phyloP scores from a whole-genome alignment of 2,888 invertebrate species.

The Laspeyria flexula region DNA sequence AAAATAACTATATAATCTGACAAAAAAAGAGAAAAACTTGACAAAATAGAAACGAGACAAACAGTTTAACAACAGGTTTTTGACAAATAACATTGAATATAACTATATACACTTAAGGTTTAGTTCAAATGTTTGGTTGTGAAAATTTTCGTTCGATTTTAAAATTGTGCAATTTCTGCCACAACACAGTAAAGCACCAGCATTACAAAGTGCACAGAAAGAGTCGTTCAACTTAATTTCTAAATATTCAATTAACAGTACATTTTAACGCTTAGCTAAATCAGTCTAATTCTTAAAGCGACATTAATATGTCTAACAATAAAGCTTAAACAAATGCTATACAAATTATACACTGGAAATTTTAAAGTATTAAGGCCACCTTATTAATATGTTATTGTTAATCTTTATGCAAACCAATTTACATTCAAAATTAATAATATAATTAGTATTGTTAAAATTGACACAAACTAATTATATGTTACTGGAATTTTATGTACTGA shows the following conservation, averaged over 20 bases:
- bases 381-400: slow-evolving; percentile 45
- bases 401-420: slow-evolving; percentile 52
- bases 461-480: slow-evolving; percentile 39
- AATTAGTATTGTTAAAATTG: slow-evolving; percentile 40
- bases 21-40: slow-evolving; percentile 37
- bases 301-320: slow-evolving; percentile 81
- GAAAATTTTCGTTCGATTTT: slow-evolving; percentile 34
- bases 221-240: slow-evolving; percentile 69
- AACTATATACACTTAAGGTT: slow-evolving; percentile 21
- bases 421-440: slow-evolving; percentile 45
- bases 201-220: slow-evolving; percentile 29
- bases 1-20: slow-evolving; percentile 44
- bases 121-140: slow-evolving; percentile 25
- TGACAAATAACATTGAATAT: slow-evolving; percentile 17
- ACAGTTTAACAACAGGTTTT: slow-evolving; percentile 27
- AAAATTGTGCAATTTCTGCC: slow-evolving; percentile 16
- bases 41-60: slow-evolving; percentile 23
- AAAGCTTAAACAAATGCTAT: slow-evolving; percentile 81
- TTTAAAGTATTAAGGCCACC: slow-evolving; percentile 79
- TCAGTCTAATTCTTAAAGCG: slow-evolving; percentile 86
- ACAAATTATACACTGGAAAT: slow-evolving; percentile 79
- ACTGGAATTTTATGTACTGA: slow-evolving; percentile 32
- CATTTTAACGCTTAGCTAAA: slow-evolving; percentile 84
- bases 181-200: slow-evolving; percentile 14
- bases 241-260: slow-evolving; percentile 80